Percentiles rank a stretch among this genome's conserved stretches.
phyloP scores from a whole-genome alignment of 2,888 invertebrate species.

The Heliconius erato region DNA sequence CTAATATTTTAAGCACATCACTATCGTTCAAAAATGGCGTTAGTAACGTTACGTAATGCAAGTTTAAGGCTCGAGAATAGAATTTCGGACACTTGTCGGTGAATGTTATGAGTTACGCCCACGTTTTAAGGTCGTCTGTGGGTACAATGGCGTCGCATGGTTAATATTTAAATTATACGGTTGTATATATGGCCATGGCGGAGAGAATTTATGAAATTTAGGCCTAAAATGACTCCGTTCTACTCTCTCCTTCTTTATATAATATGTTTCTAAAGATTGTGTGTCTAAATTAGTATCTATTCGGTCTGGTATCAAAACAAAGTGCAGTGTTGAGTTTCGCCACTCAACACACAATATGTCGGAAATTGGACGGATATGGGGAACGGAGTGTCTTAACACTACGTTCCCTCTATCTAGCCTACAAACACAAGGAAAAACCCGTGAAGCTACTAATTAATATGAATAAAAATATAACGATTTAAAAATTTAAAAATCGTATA shows the following conservation, averaged over 20 bases:
- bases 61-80: constrained; percentile 74
- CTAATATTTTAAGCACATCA: constrained; percentile 44
- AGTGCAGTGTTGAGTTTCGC: no score
- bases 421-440: neutral
- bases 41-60: constrained; percentile 69
- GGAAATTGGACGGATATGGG: no score
- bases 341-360: no score
- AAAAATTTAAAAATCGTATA: neutral
- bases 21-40: constrained; percentile 56
- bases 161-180: neutral
- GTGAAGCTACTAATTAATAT: neutral
- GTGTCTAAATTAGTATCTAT: neutral
- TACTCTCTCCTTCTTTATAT: neutral
- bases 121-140: constrained; percentile 45
- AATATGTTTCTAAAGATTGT: neutral
- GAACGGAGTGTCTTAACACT: no score
- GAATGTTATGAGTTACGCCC: constrained; percentile 54
- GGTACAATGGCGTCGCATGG: constrained; percentile 16
- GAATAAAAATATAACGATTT: neutral
- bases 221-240: neutral
- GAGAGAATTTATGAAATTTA: neutral
- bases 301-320: no score
- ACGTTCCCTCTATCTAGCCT: no score
- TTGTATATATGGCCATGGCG: constrained; percentile 10
- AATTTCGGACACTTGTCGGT: constrained; percentile 55